Evolutionary conservation across 2,797 vertebrate genomes (phyloP).

Genomic region (Myotis pilosus): DNA sequence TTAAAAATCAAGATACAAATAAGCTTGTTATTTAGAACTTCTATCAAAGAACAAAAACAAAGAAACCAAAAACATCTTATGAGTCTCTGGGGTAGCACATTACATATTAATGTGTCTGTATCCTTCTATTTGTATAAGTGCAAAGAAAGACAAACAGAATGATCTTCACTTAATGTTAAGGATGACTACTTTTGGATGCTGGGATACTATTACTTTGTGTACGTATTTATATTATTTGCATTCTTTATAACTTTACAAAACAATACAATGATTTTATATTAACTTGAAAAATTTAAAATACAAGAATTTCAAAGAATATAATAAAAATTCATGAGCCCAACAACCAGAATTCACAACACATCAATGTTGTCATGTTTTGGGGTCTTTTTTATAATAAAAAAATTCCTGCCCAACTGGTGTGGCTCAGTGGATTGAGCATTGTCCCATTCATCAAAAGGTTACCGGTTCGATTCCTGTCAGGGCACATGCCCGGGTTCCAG

Average conservation of each 20-base stretch:
- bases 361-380: not conserved
- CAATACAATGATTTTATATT: not conserved
- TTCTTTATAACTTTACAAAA: constrained; percentile 40
- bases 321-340: not conserved
- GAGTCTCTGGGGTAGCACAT: not conserved
- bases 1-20: not conserved
- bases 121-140: not conserved
- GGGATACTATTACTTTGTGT: not conserved
- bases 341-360: constrained; percentile 38
- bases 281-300: not conserved
- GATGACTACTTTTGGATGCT: not conserved
- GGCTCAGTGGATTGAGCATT: too few species aligned
- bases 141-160: not conserved
- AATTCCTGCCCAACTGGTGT: not conserved
- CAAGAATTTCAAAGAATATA: not conserved
- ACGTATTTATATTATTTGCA: not conserved
- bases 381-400: constrained; percentile 8
- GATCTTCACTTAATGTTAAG: not conserved
- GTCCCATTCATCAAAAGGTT: too few species aligned
- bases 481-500: too few species aligned
- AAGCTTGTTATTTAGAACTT: not conserved
- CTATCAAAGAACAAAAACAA: not conserved
- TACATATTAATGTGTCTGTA: not conserved
- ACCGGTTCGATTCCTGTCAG: too few species aligned
- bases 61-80: not conserved